These are phyloP conservation scores for Rhea pennata DNA, from an alignment of 2,113 vertebrate species.

Conservation along the genomic window DNA sequence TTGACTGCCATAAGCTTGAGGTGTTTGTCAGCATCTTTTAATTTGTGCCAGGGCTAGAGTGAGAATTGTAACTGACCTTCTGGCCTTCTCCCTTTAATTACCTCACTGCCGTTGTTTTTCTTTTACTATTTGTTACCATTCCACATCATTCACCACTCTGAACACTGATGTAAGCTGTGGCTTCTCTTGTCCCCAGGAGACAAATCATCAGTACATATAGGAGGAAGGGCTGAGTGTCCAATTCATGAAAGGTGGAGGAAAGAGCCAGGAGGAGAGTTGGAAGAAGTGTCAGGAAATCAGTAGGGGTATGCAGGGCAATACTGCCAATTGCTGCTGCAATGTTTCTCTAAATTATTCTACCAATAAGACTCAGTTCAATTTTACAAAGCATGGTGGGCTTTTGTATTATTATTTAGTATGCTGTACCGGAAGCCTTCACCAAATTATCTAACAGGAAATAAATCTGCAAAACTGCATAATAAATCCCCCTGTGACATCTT, in stretches of 20 bases:
- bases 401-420: slow-evolving; percentile 24
- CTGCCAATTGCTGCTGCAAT: neutral
- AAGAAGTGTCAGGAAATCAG: neutral
- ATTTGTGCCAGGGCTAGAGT: neutral
- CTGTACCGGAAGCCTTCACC: slow-evolving; percentile 13
- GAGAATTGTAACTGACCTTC: neutral
- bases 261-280: rapidly evolving
- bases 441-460: slow-evolving; percentile 51
- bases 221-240: neutral
- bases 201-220: neutral
- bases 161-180: neutral
- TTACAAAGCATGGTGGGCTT: neutral
- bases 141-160: neutral
- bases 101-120: neutral
- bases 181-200: neutral
- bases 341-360: slow-evolving; percentile 22
- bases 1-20: neutral
- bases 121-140: neutral
- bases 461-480: slow-evolving; percentile 36
- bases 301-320: neutral
- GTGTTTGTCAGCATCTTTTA: neutral
- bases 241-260: neutral
- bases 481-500: slow-evolving; percentile 23
- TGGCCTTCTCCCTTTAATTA: neutral
- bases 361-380: neutral